Percentiles rank a stretch among this genome's conserved stretches.
phyloP scores from a whole-genome alignment of 2,888 invertebrate species.

The Caenorhabditis wallacei region DNA sequence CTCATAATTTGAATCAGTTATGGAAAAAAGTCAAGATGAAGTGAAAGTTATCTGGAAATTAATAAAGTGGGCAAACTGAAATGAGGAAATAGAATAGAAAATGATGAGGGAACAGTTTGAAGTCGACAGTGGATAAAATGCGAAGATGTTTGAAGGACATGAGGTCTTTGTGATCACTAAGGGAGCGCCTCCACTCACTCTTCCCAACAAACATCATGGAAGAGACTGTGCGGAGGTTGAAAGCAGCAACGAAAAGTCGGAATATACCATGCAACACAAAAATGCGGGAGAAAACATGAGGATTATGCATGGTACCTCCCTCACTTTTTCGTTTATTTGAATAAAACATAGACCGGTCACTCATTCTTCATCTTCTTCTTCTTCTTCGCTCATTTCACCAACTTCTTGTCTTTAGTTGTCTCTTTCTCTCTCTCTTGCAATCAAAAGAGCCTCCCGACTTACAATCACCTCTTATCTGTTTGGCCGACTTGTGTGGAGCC shows the following conservation, averaged over 20 bases:
- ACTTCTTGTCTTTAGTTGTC: slow-evolving; percentile 23
- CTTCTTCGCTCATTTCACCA: not conserved
- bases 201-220: slow-evolving; percentile 51
- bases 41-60: slow-evolving; percentile 19
- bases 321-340: slow-evolving; percentile 43
- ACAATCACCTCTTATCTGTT: slow-evolving; percentile 64
- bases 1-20: slow-evolving; percentile 1
- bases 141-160: slow-evolving; percentile 63
- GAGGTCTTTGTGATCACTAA: slow-evolving; percentile 57
- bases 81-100: slow-evolving; percentile 18
- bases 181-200: slow-evolving; percentile 43
- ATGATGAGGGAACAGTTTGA: slow-evolving; percentile 33
- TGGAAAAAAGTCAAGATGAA: slow-evolving; percentile 13
- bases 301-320: slow-evolving; percentile 45
- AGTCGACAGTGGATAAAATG: slow-evolving; percentile 55
- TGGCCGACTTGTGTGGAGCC: slow-evolving; percentile 45
- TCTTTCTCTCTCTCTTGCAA: too few species aligned
- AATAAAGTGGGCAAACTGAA: slow-evolving; percentile 11
- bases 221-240: slow-evolving; percentile 27
- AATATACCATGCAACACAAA: slow-evolving; percentile 35
- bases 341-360: slow-evolving; percentile 57
- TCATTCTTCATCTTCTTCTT: slow-evolving; percentile 6
- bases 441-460: slow-evolving; percentile 33
- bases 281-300: slow-evolving; percentile 39
- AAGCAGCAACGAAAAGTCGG: slow-evolving; percentile 39